Percentiles rank a stretch among this genome's conserved stretches.
Evolutionary conservation across 2,113 vertebrate genomes (phyloP).

Genomic region (Pygoscelis antarcticus): DNA sequence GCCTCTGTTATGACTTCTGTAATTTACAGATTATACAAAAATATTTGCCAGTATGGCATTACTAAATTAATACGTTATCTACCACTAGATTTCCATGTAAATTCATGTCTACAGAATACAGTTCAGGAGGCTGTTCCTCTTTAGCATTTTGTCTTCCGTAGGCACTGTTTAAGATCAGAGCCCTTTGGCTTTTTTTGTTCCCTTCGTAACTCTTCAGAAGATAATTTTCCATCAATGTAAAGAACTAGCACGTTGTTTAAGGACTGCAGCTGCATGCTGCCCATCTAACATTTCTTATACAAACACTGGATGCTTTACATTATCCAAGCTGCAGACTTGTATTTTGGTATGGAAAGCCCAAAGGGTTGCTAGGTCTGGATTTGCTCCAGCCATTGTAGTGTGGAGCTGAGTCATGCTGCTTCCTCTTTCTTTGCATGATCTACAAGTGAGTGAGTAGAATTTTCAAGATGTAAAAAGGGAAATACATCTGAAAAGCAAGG

Average conservation of each 20-base stretch:
- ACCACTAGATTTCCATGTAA: not conserved
- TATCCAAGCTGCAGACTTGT: conserved; percentile 33
- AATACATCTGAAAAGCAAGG: not conserved
- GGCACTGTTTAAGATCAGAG: not conserved
- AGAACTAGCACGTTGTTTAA: not conserved
- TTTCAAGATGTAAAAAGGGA: conserved; percentile 27
- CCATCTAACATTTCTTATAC: conserved; percentile 21
- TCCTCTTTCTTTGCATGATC: conserved; percentile 45
- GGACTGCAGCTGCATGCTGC: conserved; percentile 30
- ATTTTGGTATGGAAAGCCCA: conserved; percentile 60
- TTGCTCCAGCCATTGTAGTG: conserved; percentile 56
- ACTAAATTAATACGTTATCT: not conserved
- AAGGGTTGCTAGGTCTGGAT: conserved; percentile 41
- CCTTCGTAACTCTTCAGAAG: not conserved
- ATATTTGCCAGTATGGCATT: not conserved
- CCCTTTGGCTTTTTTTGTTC: not conserved
- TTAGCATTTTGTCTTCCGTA: not conserved
- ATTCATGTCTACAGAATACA: not conserved
- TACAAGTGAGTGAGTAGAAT: conserved; percentile 22
- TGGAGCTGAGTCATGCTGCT: conserved; percentile 65
- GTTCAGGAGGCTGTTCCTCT: not conserved
- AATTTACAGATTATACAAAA: not conserved
- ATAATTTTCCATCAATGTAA: not conserved
- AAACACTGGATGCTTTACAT: conserved; percentile 37
- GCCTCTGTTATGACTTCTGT: not conserved